Percentiles rank a stretch among this genome's conserved stretches.
Evolutionary conservation across 2,797 vertebrate species (phyloP).

Genomic region (Pantherophis alleghaniensis): DNA sequence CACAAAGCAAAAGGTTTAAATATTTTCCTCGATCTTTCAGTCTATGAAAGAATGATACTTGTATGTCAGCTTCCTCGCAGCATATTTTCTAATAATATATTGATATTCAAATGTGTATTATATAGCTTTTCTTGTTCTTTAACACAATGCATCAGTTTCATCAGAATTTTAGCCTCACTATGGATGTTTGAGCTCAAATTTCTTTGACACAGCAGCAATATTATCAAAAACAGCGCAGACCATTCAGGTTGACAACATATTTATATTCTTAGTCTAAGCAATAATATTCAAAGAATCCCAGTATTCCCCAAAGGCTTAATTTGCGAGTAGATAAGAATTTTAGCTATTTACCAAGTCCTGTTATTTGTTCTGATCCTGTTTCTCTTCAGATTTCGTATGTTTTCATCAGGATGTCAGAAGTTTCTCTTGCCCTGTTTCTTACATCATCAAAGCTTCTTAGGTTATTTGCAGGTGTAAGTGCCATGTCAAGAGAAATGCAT

Average conservation of each 20-base stretch:
- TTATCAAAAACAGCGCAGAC: neutral
- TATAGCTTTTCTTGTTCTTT: neutral
- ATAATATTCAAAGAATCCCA: conserved; percentile 32
- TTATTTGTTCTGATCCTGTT: conserved; percentile 39
- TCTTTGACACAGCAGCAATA: conserved; percentile 24
- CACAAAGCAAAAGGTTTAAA: conserved; percentile 23
- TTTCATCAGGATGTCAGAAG: conserved; percentile 44
- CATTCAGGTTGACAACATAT: neutral
- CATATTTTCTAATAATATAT: neutral
- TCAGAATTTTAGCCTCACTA: neutral
- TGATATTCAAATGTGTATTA: conserved; percentile 1
- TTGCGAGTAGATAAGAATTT: conserved; percentile 44
- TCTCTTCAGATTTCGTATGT: conserved; percentile 20
- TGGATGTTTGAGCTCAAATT: conserved; percentile 8
- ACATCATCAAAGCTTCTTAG: conserved; percentile 22
- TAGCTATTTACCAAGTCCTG: conserved; percentile 57
- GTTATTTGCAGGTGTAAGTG: conserved; percentile 10
- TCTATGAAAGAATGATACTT: conserved; percentile 9
- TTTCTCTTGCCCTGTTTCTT: conserved; percentile 47
- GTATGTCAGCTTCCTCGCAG: neutral
- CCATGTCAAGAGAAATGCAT: conserved; percentile 50
- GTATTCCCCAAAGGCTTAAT: conserved; percentile 3
- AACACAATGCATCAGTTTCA: neutral
- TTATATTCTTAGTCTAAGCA: conserved; percentile 6
- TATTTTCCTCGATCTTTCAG: conserved; percentile 34